Base-by-base conservation (phyloP, 1,140 invertebrate species). In the Solen grandis region DNA sequence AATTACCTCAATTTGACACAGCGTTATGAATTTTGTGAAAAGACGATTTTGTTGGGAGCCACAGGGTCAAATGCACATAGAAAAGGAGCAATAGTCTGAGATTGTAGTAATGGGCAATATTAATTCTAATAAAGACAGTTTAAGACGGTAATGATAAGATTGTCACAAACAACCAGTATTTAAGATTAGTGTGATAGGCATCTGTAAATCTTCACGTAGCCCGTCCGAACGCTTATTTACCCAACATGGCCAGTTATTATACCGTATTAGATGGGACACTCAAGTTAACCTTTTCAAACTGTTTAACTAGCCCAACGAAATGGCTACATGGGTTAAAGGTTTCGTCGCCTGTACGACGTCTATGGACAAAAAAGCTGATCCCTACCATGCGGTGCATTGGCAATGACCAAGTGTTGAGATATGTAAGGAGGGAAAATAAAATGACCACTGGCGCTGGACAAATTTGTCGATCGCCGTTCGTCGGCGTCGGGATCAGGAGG, bases 71-170 rank as follows among this genome's bases (percentile, higher is more conserved):
- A 33, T 73, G 57, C 22, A 22, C 13, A 59, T 46, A 60, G 55
- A 60, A 41, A 57, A 31, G 57, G 55, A 57, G 33, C 29, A 57
- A 73, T 41, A 60, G 60, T 29, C 4, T 54, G 38, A 73, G 35
- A 27, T 36, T 19, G 36, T 33, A 22, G 19, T 60, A 38, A 27
- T 73, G 27, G 14, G 31, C 54, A 73, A 73, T 73, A 60, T 73
- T 73, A 73, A 73, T 73, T 60, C 70, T 73, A 46, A 59, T 73
- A 59, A 41, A 57, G 70, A 73, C 70, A 73, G 54, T 73, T 73
- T 73, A 73, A 60, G 55, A 57, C n/a, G 70, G 38, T 57, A 73
- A 73, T 73, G 70, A 73, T 73, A 59, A 70, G 68, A 70, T 70
- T 70, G 31, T 57, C n/a, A 31, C 35, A 29, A 57, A 52, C 33